A percentile compares a stretch with the other conserved stretches of the same genome.
Evolutionary conservation across 2,113 vertebrate genomes (phyloP).

Genomic region (Pteruthius melanotis): DNA sequence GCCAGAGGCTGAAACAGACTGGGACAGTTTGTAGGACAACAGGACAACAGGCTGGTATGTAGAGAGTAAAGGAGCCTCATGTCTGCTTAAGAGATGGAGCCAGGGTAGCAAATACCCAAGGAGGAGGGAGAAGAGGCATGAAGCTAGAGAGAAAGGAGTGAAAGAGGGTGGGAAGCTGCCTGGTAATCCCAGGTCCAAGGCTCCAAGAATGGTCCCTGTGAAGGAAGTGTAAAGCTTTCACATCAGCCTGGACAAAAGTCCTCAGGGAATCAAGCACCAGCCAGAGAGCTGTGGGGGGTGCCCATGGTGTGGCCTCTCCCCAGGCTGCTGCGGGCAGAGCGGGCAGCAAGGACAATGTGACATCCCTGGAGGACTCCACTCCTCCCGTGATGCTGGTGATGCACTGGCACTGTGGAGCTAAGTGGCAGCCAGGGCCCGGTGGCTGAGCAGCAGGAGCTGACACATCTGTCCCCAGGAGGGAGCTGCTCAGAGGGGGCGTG

Average conservation of each 20-base stretch:
- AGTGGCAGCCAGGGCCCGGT: not conserved
- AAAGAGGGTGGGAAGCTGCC: not conserved
- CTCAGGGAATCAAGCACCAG: not conserved
- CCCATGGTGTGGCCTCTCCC: accelerated
- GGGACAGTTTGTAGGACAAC: not conserved
- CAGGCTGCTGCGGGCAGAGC: accelerated
- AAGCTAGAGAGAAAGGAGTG: not conserved
- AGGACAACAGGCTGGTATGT: not conserved
- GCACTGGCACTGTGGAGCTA: not conserved
- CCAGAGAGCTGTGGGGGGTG: not conserved
- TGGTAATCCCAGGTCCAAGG: not conserved
- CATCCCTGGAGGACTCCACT: not conserved
- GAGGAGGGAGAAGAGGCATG: not conserved
- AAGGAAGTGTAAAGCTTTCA: not conserved
- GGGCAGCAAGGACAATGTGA: not conserved
- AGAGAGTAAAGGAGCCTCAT: not conserved
- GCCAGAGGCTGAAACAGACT: not conserved
- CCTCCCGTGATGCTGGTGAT: not conserved
- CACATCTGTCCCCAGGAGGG: not conserved
- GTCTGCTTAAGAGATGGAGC: not conserved
- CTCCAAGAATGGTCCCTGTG: not conserved
- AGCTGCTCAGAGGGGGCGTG: not conserved
- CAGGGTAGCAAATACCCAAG: not conserved
- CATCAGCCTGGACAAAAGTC: not conserved
- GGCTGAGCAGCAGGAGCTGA: not conserved